Base-by-base conservation (phyloP, 2,797 vertebrate species). In the Periparus ater region DNA sequence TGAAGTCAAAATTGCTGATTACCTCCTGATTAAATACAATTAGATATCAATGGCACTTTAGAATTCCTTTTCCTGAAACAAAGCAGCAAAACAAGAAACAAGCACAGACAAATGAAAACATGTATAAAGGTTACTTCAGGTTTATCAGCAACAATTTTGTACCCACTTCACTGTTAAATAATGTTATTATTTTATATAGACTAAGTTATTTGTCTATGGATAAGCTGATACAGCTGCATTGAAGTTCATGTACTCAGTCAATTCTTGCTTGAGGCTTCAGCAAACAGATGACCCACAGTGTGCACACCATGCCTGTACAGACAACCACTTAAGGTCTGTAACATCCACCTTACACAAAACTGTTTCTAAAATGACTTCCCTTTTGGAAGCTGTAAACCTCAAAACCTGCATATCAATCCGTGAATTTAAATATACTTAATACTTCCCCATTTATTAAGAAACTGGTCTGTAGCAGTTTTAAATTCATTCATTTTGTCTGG, bases 351-450 rank as follows among this genome's bases (percentile, higher is more conserved):
- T 25, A 45, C 7, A 55, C 9, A 65, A 15, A 7, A 23, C 22
- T 72, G 32, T 36, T 80, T 44, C 21, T 63, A 51, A 61, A 48
- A 12, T 26, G 1, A 53, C 10, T 26, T 61, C 44, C 36, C 27
- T 74, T 48, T 29, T 40, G 6, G 57, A 66, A 85, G 15, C 19
- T 71, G 13, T 42, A 60, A 71, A 32, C 17, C 42, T 65, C 36
- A 18, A n/a, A 40, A 32, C 30, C 6, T 2, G 3, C 9, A 16
- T 26, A 48, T 7, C 3, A 1, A 65, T 23, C 54, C 32, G 7
- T 17, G 10, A 63, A 48, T 40, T 45, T 45, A 22, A 90, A 63
- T 48, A 29, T 3, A 48, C 9, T 20, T 4, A 29, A 3, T 9
- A 11, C 26, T 75, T 63, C 42, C 10, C 6, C 8, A 20, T 26